These are phyloP conservation scores for Drosophila nannoptera DNA, from an alignment of 1,140 invertebrate genomes.

Conservation along the genomic window DNA sequence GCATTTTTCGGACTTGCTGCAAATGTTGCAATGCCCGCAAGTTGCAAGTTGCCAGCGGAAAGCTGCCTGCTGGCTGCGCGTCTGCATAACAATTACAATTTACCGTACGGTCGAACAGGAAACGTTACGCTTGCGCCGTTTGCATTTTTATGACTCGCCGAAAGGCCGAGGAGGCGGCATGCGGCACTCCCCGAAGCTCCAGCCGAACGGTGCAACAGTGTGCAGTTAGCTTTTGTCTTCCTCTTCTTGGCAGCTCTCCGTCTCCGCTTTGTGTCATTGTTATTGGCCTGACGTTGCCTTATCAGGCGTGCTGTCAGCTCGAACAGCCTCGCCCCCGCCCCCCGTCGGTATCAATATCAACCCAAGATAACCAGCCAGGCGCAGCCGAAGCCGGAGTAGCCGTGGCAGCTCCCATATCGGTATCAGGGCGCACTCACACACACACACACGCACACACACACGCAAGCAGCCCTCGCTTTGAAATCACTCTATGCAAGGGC, in stretches of 20 bases:
- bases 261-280: slow-evolving; percentile 3
- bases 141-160: slow-evolving; percentile 35
- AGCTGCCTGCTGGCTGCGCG: slow-evolving; percentile 4
- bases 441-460: too few relatives aligned
- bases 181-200: slow-evolving; percentile 25
- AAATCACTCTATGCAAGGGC: too few relatives aligned
- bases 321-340: slow-evolving; percentile 8
- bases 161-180: neutral
- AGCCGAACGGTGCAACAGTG: slow-evolving; percentile 1
- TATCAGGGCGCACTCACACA: slow-evolving; percentile 27
- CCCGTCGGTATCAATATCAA: slow-evolving; percentile 59
- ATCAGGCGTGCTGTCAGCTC: slow-evolving; percentile 24
- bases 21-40: slow-evolving; percentile 30
- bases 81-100: slow-evolving; percentile 69
- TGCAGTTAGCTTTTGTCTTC: neutral
- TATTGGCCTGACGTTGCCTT: slow-evolving; percentile 18
- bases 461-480: too few relatives aligned
- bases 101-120: slow-evolving; percentile 64
- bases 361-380: slow-evolving; percentile 49
- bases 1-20: slow-evolving; percentile 15
- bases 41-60: slow-evolving; percentile 16
- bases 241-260: neutral
- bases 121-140: slow-evolving; percentile 60
- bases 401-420: slow-evolving; percentile 17
- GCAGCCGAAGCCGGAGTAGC: neutral